Evolutionary conservation across 2,113 vertebrate genomes (phyloP).

Genomic region (Hoplias malabaricus): DNA sequence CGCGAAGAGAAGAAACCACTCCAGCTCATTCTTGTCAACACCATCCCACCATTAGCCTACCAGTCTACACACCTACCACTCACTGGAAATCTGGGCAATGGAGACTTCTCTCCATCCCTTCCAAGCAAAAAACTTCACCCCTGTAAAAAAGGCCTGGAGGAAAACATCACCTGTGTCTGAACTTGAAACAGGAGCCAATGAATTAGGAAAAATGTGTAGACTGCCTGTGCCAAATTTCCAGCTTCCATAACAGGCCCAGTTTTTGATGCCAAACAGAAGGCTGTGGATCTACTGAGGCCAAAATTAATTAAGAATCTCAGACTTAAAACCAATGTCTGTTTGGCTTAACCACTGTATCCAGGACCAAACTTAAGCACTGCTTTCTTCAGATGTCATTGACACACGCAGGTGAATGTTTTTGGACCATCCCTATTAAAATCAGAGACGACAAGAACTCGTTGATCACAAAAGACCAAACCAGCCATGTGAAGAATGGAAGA

Average conservation of each 20-base stretch:
- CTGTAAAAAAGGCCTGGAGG: constrained; percentile 25
- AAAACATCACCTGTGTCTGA: constrained; percentile 43
- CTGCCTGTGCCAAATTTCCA: background rate
- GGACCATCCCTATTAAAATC: background rate
- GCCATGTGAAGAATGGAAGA: background rate
- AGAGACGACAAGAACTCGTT: background rate
- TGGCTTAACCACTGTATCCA: background rate
- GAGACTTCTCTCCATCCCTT: constrained; percentile 38
- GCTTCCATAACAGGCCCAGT: background rate
- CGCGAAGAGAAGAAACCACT: constrained; percentile 87
- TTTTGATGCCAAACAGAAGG: background rate
- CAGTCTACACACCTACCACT: constrained; percentile 82
- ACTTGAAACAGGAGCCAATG: background rate
- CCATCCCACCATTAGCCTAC: constrained; percentile 86
- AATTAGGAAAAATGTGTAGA: background rate
- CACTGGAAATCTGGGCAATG: constrained; percentile 72
- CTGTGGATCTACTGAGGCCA: background rate
- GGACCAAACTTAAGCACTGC: background rate
- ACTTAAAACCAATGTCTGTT: background rate
- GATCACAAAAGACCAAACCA: background rate
- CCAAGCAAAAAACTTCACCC: constrained; percentile 18
- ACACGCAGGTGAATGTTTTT: background rate
- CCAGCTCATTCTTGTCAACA: constrained; percentile 91
- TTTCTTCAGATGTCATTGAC: background rate
- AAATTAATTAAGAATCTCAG: background rate